Evolutionary conservation across 2,888 invertebrate genomes (phyloP).

Genomic region (Crepidodera aurea): DNA sequence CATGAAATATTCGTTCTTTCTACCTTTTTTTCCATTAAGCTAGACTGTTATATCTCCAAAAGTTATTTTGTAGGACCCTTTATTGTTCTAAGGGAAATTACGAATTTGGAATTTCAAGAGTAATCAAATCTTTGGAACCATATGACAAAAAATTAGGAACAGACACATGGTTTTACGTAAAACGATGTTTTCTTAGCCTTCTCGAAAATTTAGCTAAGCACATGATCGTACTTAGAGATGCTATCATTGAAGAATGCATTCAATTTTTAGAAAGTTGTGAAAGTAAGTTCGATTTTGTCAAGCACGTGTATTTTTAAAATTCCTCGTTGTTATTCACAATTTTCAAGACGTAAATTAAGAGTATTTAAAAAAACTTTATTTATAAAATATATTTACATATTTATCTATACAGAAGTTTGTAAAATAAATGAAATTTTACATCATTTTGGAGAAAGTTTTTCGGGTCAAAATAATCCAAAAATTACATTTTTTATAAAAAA

Average conservation of each 20-base stretch:
- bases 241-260: slow-evolving; percentile 86
- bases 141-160: slow-evolving; percentile 94
- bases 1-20: too few species aligned
- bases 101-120: slow-evolving; percentile 96
- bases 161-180: slow-evolving; percentile 98
- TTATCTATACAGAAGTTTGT: too few species aligned
- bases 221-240: slow-evolving; percentile 86
- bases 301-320: slow-evolving; percentile 16
- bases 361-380: too few species aligned
- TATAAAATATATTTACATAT: too few species aligned
- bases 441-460: too few species aligned
- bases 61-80: slow-evolving; percentile 73
- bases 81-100: slow-evolving; percentile 99
- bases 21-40: too few species aligned
- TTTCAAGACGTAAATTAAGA: too few species aligned
- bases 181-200: slow-evolving; percentile 93
- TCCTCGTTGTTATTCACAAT: too few species aligned
- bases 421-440: too few species aligned
- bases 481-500: too few species aligned
- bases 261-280: slow-evolving; percentile 92
- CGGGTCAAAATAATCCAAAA: too few species aligned
- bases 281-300: slow-evolving; percentile 59
- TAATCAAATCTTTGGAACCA: slow-evolving; percentile 95
- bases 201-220: slow-evolving; percentile 91
- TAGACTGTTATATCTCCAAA: too few species aligned